phyloP scores from a whole-genome alignment of 1,140 invertebrate genomes.

The Diorhabda sublineata region DNA sequence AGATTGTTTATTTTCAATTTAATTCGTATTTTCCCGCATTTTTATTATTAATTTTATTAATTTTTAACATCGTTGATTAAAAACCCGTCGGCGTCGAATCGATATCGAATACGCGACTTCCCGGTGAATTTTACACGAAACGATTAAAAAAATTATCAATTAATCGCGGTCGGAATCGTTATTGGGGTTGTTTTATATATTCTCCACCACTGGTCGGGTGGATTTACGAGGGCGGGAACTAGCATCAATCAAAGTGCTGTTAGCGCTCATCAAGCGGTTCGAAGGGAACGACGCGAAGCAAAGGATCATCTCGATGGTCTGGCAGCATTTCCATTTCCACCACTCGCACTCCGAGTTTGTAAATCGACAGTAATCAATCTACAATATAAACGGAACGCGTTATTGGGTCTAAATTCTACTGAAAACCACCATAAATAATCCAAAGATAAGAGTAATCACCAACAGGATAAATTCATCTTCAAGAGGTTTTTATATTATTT shows the following conservation, averaged over 20 bases:
- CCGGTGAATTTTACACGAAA: too few relatives aligned
- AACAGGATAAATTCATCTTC: constrained; percentile 31
- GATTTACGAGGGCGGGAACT: constrained; percentile 28
- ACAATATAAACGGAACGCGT: constrained; percentile 14
- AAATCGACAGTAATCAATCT: constrained; percentile 33
- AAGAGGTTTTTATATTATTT: constrained; percentile 18
- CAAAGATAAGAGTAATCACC: constrained; percentile 16
- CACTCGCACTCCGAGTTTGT: constrained; percentile 11
- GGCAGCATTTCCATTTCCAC: constrained; percentile 23
- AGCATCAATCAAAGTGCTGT: constrained; percentile 43
- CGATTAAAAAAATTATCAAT: too few relatives aligned
- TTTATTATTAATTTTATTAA: too few relatives aligned
- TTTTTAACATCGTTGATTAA: too few relatives aligned
- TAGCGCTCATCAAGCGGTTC: constrained; percentile 38
- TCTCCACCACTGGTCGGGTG: constrained; percentile 3
- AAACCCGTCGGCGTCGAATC: too few relatives aligned
- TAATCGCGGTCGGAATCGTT: too few relatives aligned
- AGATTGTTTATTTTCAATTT: too few relatives aligned
- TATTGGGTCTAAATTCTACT: constrained; percentile 12
- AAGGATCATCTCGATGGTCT: constrained; percentile 25
- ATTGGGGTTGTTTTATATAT: not conserved
- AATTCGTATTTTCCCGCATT: too few relatives aligned
- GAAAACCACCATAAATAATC: constrained; percentile 14
- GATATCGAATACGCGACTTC: too few relatives aligned
- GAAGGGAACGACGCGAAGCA: constrained; percentile 9